Evolutionary conservation across 53 echinoderm and acorn worm genomes (phyloP), one percentile per base, ranked within the genome.

Genomic region (Stichopus horrens): DNA sequence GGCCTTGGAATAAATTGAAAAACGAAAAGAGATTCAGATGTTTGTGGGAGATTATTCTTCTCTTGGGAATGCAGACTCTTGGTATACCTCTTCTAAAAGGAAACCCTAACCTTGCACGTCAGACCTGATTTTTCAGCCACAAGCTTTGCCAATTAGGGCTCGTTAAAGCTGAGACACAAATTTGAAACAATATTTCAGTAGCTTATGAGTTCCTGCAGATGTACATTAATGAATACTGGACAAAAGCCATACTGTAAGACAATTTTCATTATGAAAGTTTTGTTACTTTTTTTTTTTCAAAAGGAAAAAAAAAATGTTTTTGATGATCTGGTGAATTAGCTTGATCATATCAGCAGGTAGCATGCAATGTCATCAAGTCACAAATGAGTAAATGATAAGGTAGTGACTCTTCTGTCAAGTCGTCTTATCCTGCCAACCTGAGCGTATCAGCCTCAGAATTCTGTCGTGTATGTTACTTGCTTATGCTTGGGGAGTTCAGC

Each of bases 41-140:
- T n/a, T 71, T 13, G 4, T 16, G 37, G 18, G 7, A 71, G 71
- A 71, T 71, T 18, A 71, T 71, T 16, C 18, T 71, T 20, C 71
- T 18, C 71, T 18, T 71, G 71, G 71, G 71, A 18, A 71, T 71
- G 71, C 19, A 4, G 16, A 18, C 71, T 71, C 71, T 5, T 5
- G 11, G 71, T 71, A 71, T 18, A 18, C 19, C 57, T 58, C 81
- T 56, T 16, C 21, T 81, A 58, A 81, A 21, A 22, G 21, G 81
- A 81, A 81, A 81, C 71, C 58, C 23, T 81, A 81, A 81, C 81
- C 81, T 81, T 81, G 20, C 58, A 58, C 21, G 81, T 81, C 81
- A 56, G 81, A 55, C 57, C 57, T 4, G 19, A 81, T 81, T 75
- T 81, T 18, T 54, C 53, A 51, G 57, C 21, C 57, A 21, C n/a